Evolutionary conservation across 2,888 invertebrate genomes (phyloP).

Genomic region (Sphaerophoria rueppellii): DNA sequence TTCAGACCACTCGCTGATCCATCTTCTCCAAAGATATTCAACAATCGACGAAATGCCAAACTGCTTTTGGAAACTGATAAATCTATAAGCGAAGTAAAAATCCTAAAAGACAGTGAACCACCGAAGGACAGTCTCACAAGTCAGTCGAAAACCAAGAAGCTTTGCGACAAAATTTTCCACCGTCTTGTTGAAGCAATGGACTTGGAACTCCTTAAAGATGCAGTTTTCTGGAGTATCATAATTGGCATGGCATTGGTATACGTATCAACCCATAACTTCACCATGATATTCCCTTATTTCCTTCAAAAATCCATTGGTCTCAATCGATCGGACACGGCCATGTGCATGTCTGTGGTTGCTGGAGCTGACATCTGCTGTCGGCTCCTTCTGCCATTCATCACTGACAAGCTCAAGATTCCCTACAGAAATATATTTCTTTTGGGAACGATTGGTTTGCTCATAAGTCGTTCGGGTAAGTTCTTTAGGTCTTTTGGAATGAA

Average conservation of each 20-base stretch:
- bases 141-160: slow-evolving; percentile 58
- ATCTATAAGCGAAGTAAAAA: slow-evolving; percentile 66
- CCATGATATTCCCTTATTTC: slow-evolving; percentile 88
- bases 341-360: slow-evolving; percentile 88
- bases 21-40: slow-evolving; percentile 80
- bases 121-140: slow-evolving; percentile 10
- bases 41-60: slow-evolving; percentile 78
- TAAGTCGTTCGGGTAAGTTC: slow-evolving; percentile 78
- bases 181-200: slow-evolving; percentile 84
- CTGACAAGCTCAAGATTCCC: slow-evolving; percentile 85
- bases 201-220: slow-evolving; percentile 85
- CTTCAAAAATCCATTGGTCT: slow-evolving; percentile 82
- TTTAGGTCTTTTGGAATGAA: not conserved
- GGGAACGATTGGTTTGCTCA: slow-evolving; percentile 85
- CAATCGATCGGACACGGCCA: slow-evolving; percentile 84
- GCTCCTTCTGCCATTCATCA: slow-evolving; percentile 85
- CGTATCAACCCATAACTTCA: slow-evolving; percentile 87
- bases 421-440: slow-evolving; percentile 86
- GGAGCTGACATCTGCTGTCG: slow-evolving; percentile 87
- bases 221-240: slow-evolving; percentile 86
- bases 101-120: slow-evolving; percentile 45
- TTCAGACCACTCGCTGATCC: slow-evolving; percentile 84
- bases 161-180: slow-evolving; percentile 77
- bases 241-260: slow-evolving; percentile 87
- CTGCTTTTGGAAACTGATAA: slow-evolving; percentile 76